Conservation (phyloP, 2,113 vertebrate species). For the Podarcis cretensis region DNA sequence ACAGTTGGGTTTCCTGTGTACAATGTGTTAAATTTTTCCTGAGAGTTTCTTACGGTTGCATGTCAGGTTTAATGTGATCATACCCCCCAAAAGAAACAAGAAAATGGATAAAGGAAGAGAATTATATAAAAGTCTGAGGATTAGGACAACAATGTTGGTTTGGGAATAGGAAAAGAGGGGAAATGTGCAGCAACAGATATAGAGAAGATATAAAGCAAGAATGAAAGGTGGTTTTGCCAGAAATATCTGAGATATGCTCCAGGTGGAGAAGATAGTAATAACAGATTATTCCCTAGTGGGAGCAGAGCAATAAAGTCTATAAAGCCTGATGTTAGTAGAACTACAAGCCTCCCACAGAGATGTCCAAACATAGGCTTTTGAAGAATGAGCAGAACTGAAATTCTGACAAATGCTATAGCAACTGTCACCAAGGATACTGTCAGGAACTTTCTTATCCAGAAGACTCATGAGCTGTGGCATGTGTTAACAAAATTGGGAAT, state of each 20-base stretch:
- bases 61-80: background rate
- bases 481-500: slow-evolving; percentile 56
- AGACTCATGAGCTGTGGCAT: slow-evolving; percentile 31
- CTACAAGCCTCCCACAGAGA: slow-evolving; percentile 50
- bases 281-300: slow-evolving; percentile 19
- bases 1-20: background rate
- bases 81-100: background rate
- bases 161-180: background rate
- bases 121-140: background rate
- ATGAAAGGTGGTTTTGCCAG: background rate
- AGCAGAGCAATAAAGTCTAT: slow-evolving; percentile 41
- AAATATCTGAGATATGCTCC: background rate
- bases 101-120: background rate
- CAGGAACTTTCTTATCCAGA: slow-evolving; percentile 58
- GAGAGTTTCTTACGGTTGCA: background rate
- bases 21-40: background rate
- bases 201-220: background rate
- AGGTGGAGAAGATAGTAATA: slow-evolving; percentile 3
- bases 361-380: slow-evolving; percentile 48
- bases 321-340: slow-evolving; percentile 24
- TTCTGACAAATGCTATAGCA: slow-evolving; percentile 57
- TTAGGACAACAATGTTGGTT: background rate
- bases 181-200: background rate
- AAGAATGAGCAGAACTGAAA: slow-evolving; percentile 63
- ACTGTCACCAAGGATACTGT: slow-evolving; percentile 66